Percentiles rank a stretch among this genome's conserved stretches.
Conservation (phyloP, 2,797 vertebrate genomes). For the Ambastaia sidthimunki region DNA sequence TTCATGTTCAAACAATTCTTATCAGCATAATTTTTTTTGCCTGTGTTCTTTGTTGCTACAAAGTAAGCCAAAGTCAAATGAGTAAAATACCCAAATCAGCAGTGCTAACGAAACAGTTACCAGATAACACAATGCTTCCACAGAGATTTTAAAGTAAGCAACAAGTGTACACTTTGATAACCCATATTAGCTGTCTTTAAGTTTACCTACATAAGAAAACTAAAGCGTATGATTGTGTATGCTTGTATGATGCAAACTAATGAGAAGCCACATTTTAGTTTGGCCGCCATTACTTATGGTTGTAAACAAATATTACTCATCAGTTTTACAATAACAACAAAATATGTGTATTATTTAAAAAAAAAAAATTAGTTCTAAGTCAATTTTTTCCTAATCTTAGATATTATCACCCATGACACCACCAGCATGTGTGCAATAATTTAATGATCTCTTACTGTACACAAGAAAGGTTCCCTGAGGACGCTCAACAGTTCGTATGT, state of each 20-base stretch:
- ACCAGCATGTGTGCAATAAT: not conserved
- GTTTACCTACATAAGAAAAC: no score
- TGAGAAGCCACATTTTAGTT: not conserved
- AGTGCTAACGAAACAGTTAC: not conserved
- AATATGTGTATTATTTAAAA: no score
- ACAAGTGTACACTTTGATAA: no score
- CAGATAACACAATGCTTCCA: not conserved
- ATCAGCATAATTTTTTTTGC: not conserved
- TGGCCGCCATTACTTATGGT: no score
- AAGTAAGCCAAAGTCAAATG: not conserved
- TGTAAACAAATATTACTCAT: not conserved
- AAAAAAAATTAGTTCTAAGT: not conserved
- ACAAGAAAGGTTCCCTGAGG: conserved; percentile 8
- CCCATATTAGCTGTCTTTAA: no score
- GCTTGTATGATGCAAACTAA: not conserved
- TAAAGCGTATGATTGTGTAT: not conserved
- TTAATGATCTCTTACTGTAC: not conserved
- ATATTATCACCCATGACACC: not conserved
- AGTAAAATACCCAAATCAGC: not conserved
- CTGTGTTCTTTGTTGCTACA: not conserved
- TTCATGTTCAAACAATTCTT: not conserved
- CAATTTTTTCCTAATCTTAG: not conserved
- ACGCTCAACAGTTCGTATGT: not conserved
- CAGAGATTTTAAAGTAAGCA: no score
- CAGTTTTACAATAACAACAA: not conserved